Evolutionary conservation across 2,113 vertebrate genomes (phyloP).

Genomic region (Gracilinanus agilis): DNA sequence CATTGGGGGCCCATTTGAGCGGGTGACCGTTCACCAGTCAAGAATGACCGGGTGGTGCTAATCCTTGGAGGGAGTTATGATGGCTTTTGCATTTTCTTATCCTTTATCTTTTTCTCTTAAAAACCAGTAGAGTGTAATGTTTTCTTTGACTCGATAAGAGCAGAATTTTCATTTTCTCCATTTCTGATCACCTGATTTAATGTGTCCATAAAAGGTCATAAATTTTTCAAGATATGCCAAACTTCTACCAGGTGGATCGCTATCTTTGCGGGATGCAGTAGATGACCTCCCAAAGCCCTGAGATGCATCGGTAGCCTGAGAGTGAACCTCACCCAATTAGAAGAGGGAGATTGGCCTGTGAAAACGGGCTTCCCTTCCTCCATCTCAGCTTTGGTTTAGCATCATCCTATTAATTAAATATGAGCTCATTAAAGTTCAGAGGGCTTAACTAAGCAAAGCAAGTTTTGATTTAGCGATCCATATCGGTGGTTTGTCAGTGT

Average conservation of each 20-base stretch:
- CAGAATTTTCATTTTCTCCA: slow-evolving; percentile 31
- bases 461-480: slow-evolving; percentile 80
- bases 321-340: slow-evolving; percentile 46
- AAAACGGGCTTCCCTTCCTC: slow-evolving; percentile 50
- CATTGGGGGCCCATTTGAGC: not conserved
- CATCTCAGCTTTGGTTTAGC: slow-evolving; percentile 51
- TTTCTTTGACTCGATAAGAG: slow-evolving; percentile 22
- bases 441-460: slow-evolving; percentile 74
- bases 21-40: not conserved
- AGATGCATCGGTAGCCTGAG: slow-evolving; percentile 19
- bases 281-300: not conserved
- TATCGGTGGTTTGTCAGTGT: slow-evolving; percentile 82
- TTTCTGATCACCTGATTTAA: slow-evolving; percentile 25
- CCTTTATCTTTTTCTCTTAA: not conserved
- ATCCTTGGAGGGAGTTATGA: not conserved
- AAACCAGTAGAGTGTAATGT: not conserved
- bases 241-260: slow-evolving; percentile 23
- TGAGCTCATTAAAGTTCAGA: slow-evolving; percentile 81
- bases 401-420: slow-evolving; percentile 78
- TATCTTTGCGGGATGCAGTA: slow-evolving; percentile 14
- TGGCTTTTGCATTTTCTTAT: not conserved
- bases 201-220: slow-evolving; percentile 17
- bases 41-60: not conserved
- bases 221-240: slow-evolving; percentile 40
- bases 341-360: slow-evolving; percentile 52